Conservation (phyloP, 2,888 invertebrate species). For the Biston stratarius region DNA sequence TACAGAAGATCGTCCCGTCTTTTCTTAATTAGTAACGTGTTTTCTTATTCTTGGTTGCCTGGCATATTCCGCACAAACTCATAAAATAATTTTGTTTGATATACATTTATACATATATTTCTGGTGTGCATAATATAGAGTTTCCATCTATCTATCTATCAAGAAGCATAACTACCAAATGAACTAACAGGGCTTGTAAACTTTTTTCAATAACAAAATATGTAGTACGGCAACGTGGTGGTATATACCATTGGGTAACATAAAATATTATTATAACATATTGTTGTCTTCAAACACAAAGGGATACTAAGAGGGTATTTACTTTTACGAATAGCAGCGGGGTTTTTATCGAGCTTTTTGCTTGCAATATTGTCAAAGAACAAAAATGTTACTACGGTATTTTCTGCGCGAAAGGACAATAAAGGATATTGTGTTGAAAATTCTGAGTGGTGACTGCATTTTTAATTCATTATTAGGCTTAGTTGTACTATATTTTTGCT, state of each 20-base stretch:
- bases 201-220: constrained; percentile 7
- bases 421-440: constrained; percentile 2
- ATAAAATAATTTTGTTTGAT: too few relatives aligned
- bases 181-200: not conserved
- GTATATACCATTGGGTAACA: constrained; percentile 37
- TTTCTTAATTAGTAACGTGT: too few relatives aligned
- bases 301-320: constrained; percentile 28
- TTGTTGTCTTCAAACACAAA: constrained; percentile 42
- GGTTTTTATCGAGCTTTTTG: constrained; percentile 27
- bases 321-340: constrained; percentile 25
- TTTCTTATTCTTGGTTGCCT: too few relatives aligned
- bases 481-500: too few relatives aligned
- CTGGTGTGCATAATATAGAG: too few relatives aligned
- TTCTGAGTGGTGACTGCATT: not conserved
- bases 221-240: constrained; percentile 34
- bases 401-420: constrained; percentile 6
- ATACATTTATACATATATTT: too few relatives aligned
- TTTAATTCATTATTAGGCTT: too few relatives aligned
- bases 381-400: constrained; percentile 18
- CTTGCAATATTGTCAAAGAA: constrained; percentile 23
- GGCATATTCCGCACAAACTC: too few relatives aligned
- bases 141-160: too few relatives aligned
- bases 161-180: too few relatives aligned
- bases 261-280: constrained; percentile 43
- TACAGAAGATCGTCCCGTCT: too few relatives aligned